phyloP scores from a whole-genome alignment of 1,140 invertebrate species.

The Chlorops oryzae region DNA sequence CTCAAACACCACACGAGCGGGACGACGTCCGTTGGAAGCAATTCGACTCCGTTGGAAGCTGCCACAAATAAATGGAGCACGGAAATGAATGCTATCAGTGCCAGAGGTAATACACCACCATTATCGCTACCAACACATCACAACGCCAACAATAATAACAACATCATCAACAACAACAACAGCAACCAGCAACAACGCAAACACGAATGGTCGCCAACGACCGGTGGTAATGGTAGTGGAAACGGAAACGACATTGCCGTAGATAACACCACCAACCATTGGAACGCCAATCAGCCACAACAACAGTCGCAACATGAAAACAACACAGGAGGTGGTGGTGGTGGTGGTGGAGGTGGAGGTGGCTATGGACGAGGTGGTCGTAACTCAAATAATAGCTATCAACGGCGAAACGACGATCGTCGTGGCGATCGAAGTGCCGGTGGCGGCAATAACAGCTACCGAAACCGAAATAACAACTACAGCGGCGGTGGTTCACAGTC shows the following conservation, averaged over 20 bases:
- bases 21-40: neutral
- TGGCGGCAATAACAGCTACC: conserved; percentile 27
- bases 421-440: conserved; percentile 15
- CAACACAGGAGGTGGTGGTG: conserved; percentile 4
- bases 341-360: conserved; percentile 10
- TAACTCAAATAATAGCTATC: too few species aligned
- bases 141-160: conserved; percentile 11
- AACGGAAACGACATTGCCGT: conserved; percentile 13
- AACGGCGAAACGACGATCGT: conserved; percentile 21
- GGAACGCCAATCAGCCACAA: conserved; percentile 20
- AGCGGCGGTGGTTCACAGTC: conserved; percentile 23
- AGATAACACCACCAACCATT: conserved; percentile 25
- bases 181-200: neutral
- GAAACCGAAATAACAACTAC: conserved; percentile 26
- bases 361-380: neutral
- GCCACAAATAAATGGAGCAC: conserved; percentile 39
- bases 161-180: neutral
- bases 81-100: conserved; percentile 38
- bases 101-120: conserved; percentile 10
- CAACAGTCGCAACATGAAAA: conserved; percentile 1
- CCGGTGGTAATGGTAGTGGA: conserved; percentile 18
- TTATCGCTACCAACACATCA: conserved; percentile 25
- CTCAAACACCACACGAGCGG: neutral
- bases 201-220: conserved; percentile 25
- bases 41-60: neutral